Base-by-base conservation (phyloP, 2,113 vertebrate genomes). In the Thamnaconus septentrionalis region DNA sequence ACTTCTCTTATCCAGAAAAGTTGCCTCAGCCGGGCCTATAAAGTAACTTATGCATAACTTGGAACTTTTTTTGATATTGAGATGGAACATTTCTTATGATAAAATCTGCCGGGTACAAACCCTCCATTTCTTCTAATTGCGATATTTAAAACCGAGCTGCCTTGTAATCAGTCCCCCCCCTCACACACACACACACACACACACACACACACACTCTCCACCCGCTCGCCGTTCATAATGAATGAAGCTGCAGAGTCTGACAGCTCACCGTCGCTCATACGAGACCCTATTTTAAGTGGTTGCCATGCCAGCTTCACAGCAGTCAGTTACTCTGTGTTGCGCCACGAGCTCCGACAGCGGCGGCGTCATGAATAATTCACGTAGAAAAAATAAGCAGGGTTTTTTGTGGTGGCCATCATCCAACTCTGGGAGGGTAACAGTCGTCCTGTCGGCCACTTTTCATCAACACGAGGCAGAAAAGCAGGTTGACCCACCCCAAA, bases 241-340 rank as follows among this genome's bases (percentile, higher is more conserved):
- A 75, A 78, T 56, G 58, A 64, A 69, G 66, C n/a, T 46, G n/a
- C 10, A 42, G 46, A 65, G 81, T 83, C 3, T 79, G 78, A 82
- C 78, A 78, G 80, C 75, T 67, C 70, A 39, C 47, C 18, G 18
- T 31, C 51, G 71, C 70, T 81, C 66, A 69, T 55, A 64, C 63
- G 61, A 67, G 69, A 57, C 77, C 80, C 59, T 81, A 76, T 83
- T 88, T 80, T 79, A 85, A 83, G 73, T 87, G 79, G 83, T 87
- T 88, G 82, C 82, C 81, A 86, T 84, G 86, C 83, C 72, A 86
- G 82, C 85, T 85, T 85, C 80, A 74, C 80, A 85, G 85, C 82
- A 84, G 87, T 79, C 76, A 81, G 58, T 76, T 70, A 83, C 82
- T 86, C 75, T 67, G 64, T 82, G 74, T 82, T 83, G 73, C 74